Percentiles rank a stretch among this genome's conserved stretches.
These are phyloP conservation scores for Panonychus citri DNA, from an alignment of 1,140 invertebrate genomes.

Conservation along the genomic window DNA sequence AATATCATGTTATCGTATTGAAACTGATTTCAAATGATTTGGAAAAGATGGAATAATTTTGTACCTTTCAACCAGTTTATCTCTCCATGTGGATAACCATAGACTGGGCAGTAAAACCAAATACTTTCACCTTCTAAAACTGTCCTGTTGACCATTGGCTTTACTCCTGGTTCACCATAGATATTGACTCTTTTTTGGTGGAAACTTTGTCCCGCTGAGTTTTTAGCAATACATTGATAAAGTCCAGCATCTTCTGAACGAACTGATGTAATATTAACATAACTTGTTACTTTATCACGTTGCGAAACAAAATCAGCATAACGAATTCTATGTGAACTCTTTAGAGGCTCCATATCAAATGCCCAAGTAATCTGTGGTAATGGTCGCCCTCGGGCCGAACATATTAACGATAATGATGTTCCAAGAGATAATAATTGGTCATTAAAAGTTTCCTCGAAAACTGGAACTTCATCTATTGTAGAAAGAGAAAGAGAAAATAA, in stretches of 20 bases:
- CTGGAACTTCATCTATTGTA: background rate
- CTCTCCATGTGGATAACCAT: conserved; percentile 66
- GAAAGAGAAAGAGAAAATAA: background rate
- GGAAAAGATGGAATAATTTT: background rate
- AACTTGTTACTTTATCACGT: background rate
- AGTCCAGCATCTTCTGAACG: conserved; percentile 21
- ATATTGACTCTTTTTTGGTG: conserved; percentile 70
- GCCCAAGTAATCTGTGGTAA: conserved; percentile 34
- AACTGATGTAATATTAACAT: conserved; percentile 9
- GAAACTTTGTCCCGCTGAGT: conserved; percentile 52
- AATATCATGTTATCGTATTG: too few species aligned
- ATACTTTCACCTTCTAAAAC: conserved; percentile 63
- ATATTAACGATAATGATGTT: conserved; percentile 54
- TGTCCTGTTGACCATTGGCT: conserved; percentile 69
- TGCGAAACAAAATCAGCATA: background rate
- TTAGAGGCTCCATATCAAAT: conserved; percentile 23
- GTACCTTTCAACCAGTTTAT: conserved; percentile 40
- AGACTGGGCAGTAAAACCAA: conserved; percentile 69
- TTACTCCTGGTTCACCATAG: conserved; percentile 56
- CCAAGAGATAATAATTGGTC: conserved; percentile 25
- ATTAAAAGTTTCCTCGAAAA: background rate
- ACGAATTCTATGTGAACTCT: conserved; percentile 4
- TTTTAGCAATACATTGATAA: conserved; percentile 56
- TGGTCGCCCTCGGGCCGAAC: conserved; percentile 55
- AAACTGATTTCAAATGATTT: background rate